Base-by-base conservation (phyloP, 2,113 vertebrate species). In the Sorex araneus region DNA sequence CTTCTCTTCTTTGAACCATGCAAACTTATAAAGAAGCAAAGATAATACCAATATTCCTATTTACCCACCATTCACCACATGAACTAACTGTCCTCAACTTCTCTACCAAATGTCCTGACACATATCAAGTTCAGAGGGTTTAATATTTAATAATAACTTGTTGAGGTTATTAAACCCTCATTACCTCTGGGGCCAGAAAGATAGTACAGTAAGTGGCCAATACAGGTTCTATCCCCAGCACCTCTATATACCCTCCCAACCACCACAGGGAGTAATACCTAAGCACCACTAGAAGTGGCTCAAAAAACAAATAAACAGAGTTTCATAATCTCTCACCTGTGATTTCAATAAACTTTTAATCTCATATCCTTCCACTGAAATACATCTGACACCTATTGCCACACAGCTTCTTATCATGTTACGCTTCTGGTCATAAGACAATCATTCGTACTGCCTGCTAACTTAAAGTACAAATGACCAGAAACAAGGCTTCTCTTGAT, bases 261-360 rank as follows among this genome's bases (percentile, higher is more conserved):
- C 5, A 60, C 57, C 19, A 21, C 18, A 3, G 21, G 3, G 11
- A 23, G 57, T 60, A 60, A 60, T 60, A 19, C 19, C 21, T 60
- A 19, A 60, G 57, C 57, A 60, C 19, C 57, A 60, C 57, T 16
- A 60, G 19, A 16, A 19, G 57, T 60, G 21, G 18, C 19, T 60
- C 18, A 60, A 60, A 60, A 60, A 60, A 60, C 4, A 57, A 19
- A 57, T 57, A 18, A 19, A 57, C 21, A 60, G 13, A 60, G 57
- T 60, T 60, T 60, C 57, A 60, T 15, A 23, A 60, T 19, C 21
- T 88, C 32, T 34, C 21, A 30, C 47, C 32, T 3, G 84, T 83
- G 83, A 86, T 84, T 94, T 81, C 64, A 93, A 69, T 73, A 92
- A 89, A 3, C 30, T n/a, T 12, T 81, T 83, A 80, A 80, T 88